These are phyloP conservation scores for Xylophagus ater DNA, from an alignment of 2,888 invertebrate species.

Conservation along the genomic window DNA sequence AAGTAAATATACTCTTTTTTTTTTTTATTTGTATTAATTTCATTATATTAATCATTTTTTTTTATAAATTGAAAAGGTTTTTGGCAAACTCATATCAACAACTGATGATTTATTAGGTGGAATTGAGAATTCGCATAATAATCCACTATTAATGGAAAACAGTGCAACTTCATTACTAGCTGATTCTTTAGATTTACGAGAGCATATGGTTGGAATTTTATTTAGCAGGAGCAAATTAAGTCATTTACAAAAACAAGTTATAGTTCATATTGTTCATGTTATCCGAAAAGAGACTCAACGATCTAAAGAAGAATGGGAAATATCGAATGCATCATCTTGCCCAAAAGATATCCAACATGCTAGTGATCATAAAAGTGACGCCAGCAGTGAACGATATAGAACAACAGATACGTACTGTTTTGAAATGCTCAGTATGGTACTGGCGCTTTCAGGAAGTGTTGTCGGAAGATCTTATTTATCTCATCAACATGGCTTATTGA, in stretches of 20 bases:
- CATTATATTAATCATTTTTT: conserved; percentile 1
- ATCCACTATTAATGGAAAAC: conserved; percentile 29
- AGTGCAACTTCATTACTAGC: conserved; percentile 33
- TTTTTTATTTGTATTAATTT: conserved; percentile 2
- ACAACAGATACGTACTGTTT: conserved; percentile 85
- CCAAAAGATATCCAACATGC: conserved; percentile 28
- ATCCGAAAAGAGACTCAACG: conserved; percentile 79
- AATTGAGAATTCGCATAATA: conserved; percentile 15
- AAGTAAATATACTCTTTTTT: conserved; percentile 42
- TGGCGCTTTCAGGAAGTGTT: conserved; percentile 84
- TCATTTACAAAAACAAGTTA: conserved; percentile 85
- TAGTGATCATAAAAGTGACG: conserved; percentile 28
- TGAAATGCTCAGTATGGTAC: conserved; percentile 89
- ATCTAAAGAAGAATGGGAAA: conserved; percentile 87
- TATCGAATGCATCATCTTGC: conserved; percentile 34
- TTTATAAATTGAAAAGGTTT: conserved; percentile 48
- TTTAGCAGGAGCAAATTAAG: conserved; percentile 90
- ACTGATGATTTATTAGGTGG: conserved; percentile 41
- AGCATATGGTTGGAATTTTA: conserved; percentile 93
- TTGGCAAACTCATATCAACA: conserved; percentile 71
- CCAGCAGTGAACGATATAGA: conserved; percentile 30
- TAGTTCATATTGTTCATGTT: conserved; percentile 80
- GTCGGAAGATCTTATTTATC: conserved; percentile 85
- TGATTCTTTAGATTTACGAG: conserved; percentile 63
- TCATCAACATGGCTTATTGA: conserved; percentile 73